Conservation (phyloP, 2,797 vertebrate genomes). For the Melanotaenia boesemani region DNA sequence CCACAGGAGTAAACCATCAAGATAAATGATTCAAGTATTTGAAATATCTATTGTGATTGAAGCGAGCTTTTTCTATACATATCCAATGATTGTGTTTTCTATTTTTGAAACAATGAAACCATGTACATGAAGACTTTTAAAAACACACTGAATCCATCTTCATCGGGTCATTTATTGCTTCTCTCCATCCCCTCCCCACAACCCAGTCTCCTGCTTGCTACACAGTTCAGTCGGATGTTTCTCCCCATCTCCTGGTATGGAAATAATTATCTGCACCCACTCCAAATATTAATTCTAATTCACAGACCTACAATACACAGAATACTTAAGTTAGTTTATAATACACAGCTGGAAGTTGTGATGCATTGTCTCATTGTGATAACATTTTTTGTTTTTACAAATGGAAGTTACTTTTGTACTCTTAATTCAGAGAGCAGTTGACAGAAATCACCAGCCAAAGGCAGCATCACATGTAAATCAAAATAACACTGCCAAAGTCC, state of each 20-base stretch:
- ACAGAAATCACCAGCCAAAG: constrained; percentile 53
- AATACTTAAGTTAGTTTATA: constrained; percentile 75
- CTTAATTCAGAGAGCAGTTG: constrained; percentile 50
- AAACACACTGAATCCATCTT: constrained; percentile 53
- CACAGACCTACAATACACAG: constrained; percentile 76
- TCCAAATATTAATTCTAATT: constrained; percentile 73
- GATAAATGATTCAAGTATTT: not conserved
- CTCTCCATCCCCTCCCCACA: constrained; percentile 55
- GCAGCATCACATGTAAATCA: constrained; percentile 51
- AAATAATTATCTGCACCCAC: constrained; percentile 64
- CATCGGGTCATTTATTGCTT: constrained; percentile 80
- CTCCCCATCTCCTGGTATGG: constrained; percentile 52
- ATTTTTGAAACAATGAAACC: constrained; percentile 19
- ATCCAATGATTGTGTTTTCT: not conserved
- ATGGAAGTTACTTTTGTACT: constrained; percentile 70
- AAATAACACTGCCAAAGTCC: constrained; percentile 40
- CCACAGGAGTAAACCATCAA: not conserved
- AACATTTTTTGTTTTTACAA: constrained; percentile 50
- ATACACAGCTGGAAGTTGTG: constrained; percentile 71
- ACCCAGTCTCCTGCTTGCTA: constrained; percentile 49
- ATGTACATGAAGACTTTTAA: constrained; percentile 61
- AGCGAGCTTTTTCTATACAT: constrained; percentile 14
- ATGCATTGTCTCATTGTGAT: constrained; percentile 60
- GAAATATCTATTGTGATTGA: constrained; percentile 18
- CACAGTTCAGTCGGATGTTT: constrained; percentile 47